Base-by-base conservation (phyloP, 2,113 vertebrate species). In the Cephalophus harveyi region DNA sequence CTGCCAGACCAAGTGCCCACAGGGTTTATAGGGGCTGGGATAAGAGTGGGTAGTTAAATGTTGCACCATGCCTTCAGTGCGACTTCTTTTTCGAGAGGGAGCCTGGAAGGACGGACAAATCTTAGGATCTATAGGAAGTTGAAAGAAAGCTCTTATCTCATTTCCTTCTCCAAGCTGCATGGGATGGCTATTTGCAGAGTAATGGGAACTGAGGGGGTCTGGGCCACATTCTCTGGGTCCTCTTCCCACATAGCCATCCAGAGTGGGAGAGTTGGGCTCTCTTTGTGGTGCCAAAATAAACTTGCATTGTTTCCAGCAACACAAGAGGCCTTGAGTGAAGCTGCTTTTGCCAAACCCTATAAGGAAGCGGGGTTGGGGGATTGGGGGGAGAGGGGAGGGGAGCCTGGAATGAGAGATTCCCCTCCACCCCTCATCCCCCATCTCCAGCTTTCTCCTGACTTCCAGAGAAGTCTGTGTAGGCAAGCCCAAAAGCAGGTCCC, bases 251-350 rank as follows among this genome's bases (percentile, higher is more conserved):
- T 67, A 95, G 93, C 64, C 85, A 0, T 82, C 96, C 96, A 89
- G 96, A 85, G 91, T 55, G 50, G 74, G 25, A 78, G 52, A 79
- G 2, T 2, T 4, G 6, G 81, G 84, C 86, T 92, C 76, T 82
- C 76, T 82, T 25, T 6, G 21, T 15, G 0, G 91, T 96, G 98
- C 98, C 97, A 98, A 97, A 96, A 97, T 94, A 97, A 98, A 98
- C 97, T 95, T 36, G 50, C 40, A 36, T 95, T 96, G 96, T 93
- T 97, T 94, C 96, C 97, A 98, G 95, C 60, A 89, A 95, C 40
- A 92, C 50, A 81, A 97, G 95, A 97, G 89, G 78, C 85, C 92
- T 95, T 13, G 7, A 89, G 83, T 57, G 87, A 85, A 84, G 81
- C 33, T 27, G 60, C 59, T 40, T 95, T 93, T 91, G 96, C 88